Conservation (phyloP, 2,888 invertebrate genomes). For the Tipula helvola region DNA sequence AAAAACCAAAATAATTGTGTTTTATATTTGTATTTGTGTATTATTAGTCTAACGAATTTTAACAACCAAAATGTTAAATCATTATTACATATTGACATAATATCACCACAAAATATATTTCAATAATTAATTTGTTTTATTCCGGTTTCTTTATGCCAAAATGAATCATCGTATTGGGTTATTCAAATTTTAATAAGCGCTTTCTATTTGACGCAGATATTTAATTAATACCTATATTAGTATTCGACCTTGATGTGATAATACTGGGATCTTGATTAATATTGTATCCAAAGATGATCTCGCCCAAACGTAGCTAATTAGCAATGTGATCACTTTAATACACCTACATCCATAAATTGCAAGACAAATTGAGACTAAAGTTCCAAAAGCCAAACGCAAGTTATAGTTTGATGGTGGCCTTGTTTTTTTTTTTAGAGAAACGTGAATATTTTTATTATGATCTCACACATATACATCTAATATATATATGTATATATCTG, state of each 20-base stretch:
- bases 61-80: too few species aligned
- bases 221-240: too few species aligned
- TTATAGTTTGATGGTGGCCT: neutral
- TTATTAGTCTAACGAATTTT: too few species aligned
- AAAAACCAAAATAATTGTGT: too few species aligned
- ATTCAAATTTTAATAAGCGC: neutral
- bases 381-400: neutral
- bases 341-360: neutral
- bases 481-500: neutral
- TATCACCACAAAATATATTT: too few species aligned
- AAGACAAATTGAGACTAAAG: neutral
- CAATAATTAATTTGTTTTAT: neutral
- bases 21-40: too few species aligned
- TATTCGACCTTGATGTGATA: neutral
- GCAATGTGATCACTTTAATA: neutral
- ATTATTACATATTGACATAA: too few species aligned
- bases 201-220: too few species aligned
- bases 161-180: neutral
- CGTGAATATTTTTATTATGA: neutral
- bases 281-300: neutral
- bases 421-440: neutral
- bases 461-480: neutral
- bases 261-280: neutral
- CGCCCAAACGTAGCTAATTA: neutral
- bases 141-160: neutral